phyloP scores from a whole-genome alignment of 2,797 vertebrate genomes.

The Notolepis coatsorum region DNA sequence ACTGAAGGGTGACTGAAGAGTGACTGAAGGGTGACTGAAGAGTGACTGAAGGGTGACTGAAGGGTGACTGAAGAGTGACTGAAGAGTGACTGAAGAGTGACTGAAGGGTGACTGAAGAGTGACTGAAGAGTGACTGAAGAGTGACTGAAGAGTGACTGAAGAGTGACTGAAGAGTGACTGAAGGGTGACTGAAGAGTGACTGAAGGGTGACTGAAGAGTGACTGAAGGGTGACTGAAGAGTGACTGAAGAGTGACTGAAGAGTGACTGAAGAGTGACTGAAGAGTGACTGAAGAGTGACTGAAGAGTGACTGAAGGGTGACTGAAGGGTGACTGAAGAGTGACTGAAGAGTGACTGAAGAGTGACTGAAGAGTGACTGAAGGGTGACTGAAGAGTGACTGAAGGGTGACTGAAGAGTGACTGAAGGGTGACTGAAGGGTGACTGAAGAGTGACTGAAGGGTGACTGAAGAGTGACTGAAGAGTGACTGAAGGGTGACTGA shows the following conservation, averaged over 20 bases:
- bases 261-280: slow-evolving; percentile 55
- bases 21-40: slow-evolving; percentile 51
- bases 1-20: slow-evolving; percentile 52
- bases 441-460: slow-evolving; percentile 52
- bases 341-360: slow-evolving; percentile 50
- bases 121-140: slow-evolving; percentile 50
- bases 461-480: slow-evolving; percentile 51
- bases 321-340: slow-evolving; percentile 52
- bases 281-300: slow-evolving; percentile 54
- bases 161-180: slow-evolving; percentile 53
- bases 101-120: slow-evolving; percentile 52
- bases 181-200: slow-evolving; percentile 57
- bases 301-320: slow-evolving; percentile 56
- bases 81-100: slow-evolving; percentile 56
- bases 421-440: slow-evolving; percentile 53
- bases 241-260: slow-evolving; percentile 51
- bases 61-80: slow-evolving; percentile 54
- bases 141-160: slow-evolving; percentile 52
- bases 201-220: slow-evolving; percentile 53
- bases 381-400: slow-evolving; percentile 53
- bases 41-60: slow-evolving; percentile 55
- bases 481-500: slow-evolving; percentile 55
- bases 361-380: slow-evolving; percentile 52
- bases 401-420: slow-evolving; percentile 57
- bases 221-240: slow-evolving; percentile 52